phyloP scores from a whole-genome alignment of 1,140 invertebrate genomes.

The Penaeus chinensis region DNA sequence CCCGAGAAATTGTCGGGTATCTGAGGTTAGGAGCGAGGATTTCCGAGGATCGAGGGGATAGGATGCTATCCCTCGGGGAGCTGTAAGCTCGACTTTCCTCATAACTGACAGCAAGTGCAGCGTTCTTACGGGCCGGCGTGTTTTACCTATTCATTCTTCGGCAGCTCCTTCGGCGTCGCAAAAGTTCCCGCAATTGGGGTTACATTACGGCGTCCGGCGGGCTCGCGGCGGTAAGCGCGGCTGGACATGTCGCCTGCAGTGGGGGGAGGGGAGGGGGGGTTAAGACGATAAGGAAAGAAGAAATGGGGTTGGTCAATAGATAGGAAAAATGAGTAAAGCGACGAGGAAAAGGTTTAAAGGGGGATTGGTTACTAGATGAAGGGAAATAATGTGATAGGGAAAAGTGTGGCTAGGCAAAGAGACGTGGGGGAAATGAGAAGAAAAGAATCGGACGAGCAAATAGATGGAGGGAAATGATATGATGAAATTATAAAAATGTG shows the following conservation, averaged over 20 bases:
- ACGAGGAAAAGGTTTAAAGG: not conserved
- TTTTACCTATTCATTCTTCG: not conserved
- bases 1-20: slow-evolving; percentile 49
- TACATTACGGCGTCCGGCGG: slow-evolving; percentile 9
- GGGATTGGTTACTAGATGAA: not conserved
- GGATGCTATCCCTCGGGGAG: slow-evolving; percentile 9
- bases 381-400: too few relatives aligned
- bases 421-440: too few relatives aligned
- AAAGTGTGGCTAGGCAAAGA: too few relatives aligned
- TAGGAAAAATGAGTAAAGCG: not conserved
- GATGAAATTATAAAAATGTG: too few relatives aligned
- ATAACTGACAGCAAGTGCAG: not conserved
- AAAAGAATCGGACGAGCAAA: too few relatives aligned
- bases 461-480: too few relatives aligned
- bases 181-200: slow-evolving; percentile 26
- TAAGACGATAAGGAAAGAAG: not conserved
- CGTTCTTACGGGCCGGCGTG: not conserved
- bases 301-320: not conserved
- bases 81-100: slow-evolving; percentile 9
- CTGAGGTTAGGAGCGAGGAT: slow-evolving; percentile 33
- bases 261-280: not conserved
- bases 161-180: not conserved
- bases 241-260: not conserved
- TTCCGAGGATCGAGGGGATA: not conserved
- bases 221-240: not conserved